These are phyloP conservation scores for Ceyx margarethae DNA, from an alignment of 2,113 vertebrate species.

Conservation along the genomic window DNA sequence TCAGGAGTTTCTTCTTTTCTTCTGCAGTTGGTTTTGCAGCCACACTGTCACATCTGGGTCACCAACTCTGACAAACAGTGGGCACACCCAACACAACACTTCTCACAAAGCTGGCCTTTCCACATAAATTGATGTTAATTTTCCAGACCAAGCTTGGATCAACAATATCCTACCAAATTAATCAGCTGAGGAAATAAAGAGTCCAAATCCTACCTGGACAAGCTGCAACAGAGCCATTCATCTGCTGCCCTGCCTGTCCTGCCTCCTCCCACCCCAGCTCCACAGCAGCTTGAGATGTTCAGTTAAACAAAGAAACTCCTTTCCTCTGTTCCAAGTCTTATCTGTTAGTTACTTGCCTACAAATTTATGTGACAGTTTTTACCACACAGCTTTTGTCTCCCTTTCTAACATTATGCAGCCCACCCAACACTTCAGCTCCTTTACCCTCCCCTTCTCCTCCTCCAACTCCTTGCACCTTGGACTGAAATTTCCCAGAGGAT, in stretches of 20 bases:
- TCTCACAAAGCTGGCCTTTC: not conserved
- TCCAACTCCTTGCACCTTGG: not conserved
- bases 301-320: conserved; percentile 30
- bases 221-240: conserved; percentile 33
- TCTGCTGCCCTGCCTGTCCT: conserved; percentile 33
- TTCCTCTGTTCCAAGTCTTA: conserved; percentile 41
- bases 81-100: not conserved
- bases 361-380: conserved; percentile 36
- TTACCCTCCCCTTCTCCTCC: not conserved
- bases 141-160: not conserved
- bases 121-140: not conserved
- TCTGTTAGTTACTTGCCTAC: conserved; percentile 25
- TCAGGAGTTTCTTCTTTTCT: not conserved
- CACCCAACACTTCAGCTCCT: conserved; percentile 22
- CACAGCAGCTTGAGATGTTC: conserved; percentile 11
- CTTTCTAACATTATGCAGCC: conserved; percentile 18
- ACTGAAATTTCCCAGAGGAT: conserved; percentile 6
- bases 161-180: not conserved
- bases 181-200: not conserved
- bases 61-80: not conserved
- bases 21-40: not conserved
- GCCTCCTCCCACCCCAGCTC: conserved; percentile 26
- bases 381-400: not conserved
- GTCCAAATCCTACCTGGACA: not conserved
- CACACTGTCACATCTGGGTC: not conserved